Base-by-base conservation (phyloP, 2,797 vertebrate species). In the Eupleurogrammus muticus region DNA sequence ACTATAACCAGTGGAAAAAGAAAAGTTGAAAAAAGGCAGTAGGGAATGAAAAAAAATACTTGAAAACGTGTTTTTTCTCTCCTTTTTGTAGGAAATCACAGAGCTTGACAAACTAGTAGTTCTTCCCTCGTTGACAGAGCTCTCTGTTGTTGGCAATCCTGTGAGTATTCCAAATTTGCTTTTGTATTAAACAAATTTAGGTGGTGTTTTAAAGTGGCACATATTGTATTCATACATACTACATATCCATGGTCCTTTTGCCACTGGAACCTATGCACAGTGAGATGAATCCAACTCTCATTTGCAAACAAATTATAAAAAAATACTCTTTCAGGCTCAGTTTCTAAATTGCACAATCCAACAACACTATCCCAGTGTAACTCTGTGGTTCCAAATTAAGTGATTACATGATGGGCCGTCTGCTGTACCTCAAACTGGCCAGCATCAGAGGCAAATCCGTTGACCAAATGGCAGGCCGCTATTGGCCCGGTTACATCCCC, bases 21-120 rank as follows among this genome's bases (percentile, higher is more conserved):
- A 56, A 48, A 44, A 23, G 36, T 65, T 20, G 28, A 68, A 54
- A 77, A 44, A 5, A 57, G 3, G 5, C 7, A 17, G 1, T 8
- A n/a, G 34, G 24, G 19, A 66, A 14, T 44, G 8, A 63, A 40
- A 50, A 56, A 53, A 40, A 55, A 16, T 3, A 48, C 21, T 56
- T 40, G 10, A 51, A 24, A 19, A 55, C 35, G 72, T 66, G 9
- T 75, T 23, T 54, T 35, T 63, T 79, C 20, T 78, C 24, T 62
- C 5, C 57, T 69, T 75, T 69, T 75, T 71, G 56, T 69, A 97
- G 96, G 95, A 97, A 51, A 82, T 95, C 20, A 52, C 90, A 56
- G 95, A 97, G 89, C 87, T 96, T 62, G 94, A 97, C 72, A 97
- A 97, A 83, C 90, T 96, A 63, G 93, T 95, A 24, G 84, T 77